Evolutionary conservation across 2,113 vertebrate species (phyloP).

Genomic region (Climacteris rufus): DNA sequence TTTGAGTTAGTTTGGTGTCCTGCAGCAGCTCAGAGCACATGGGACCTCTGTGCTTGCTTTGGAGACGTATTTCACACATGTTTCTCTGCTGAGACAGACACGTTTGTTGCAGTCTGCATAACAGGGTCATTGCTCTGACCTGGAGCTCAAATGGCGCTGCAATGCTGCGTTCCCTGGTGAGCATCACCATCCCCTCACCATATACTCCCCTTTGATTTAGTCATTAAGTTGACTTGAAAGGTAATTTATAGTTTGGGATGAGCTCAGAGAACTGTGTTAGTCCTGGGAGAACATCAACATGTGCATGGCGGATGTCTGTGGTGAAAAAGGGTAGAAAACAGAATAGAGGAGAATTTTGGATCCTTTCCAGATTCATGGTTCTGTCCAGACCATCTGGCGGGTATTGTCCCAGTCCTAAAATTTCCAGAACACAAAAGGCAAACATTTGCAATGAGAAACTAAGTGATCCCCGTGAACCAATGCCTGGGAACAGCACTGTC

Average conservation of each 20-base stretch:
- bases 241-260: background rate
- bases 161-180: background rate
- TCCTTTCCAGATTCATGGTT: background rate
- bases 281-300: accelerated
- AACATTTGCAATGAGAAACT: background rate
- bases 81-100: background rate
- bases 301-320: accelerated
- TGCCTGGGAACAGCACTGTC: background rate
- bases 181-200: background rate
- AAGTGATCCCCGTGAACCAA: accelerated
- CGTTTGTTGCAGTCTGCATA: accelerated
- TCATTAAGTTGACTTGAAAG: background rate
- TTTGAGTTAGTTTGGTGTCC: background rate
- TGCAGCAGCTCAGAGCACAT: background rate
- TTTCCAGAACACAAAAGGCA: background rate
- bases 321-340: background rate
- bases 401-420: background rate
- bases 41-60: background rate
- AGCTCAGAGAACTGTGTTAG: background rate
- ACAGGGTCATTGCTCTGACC: background rate
- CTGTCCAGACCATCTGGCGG: background rate
- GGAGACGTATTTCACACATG: background rate
- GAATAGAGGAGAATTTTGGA: background rate
- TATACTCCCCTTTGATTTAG: accelerated
- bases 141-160: background rate